A percentile compares a stretch with the other conserved stretches of the same genome.
Evolutionary conservation across 2,797 vertebrate genomes (phyloP).

Genomic region (Oreonectes daqikongensis): DNA sequence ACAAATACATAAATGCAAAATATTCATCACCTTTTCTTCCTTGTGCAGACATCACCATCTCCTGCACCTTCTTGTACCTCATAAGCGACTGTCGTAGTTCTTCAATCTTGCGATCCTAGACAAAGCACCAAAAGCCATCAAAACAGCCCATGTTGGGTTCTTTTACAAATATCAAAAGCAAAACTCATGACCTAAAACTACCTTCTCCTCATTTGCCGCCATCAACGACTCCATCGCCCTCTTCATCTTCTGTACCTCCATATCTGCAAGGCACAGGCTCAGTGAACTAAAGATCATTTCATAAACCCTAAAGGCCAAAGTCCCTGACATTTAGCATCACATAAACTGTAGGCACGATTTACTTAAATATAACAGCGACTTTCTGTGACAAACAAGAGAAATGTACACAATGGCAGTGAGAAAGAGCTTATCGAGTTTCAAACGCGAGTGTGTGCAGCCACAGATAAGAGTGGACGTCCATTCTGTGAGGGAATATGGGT

Average conservation of each 20-base stretch:
- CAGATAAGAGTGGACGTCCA: conserved; percentile 29
- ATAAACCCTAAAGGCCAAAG: conserved; percentile 15
- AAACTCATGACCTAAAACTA: conserved; percentile 59
- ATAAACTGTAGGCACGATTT: conserved; percentile 22
- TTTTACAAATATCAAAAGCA: background rate
- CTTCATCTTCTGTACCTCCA: conserved; percentile 98
- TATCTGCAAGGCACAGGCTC: conserved; percentile 76
- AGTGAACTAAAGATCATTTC: conserved; percentile 7
- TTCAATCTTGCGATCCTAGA: conserved; percentile 94
- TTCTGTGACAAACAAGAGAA: conserved; percentile 33
- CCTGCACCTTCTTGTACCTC: conserved; percentile 94
- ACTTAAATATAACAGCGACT: conserved; percentile 29
- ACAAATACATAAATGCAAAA: background rate
- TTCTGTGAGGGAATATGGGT: conserved; percentile 37
- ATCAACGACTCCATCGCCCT: conserved; percentile 93
- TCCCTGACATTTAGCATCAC: conserved; percentile 9
- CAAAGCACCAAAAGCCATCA: background rate
- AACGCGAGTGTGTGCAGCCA: conserved; percentile 38
- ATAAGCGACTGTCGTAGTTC: conserved; percentile 90
- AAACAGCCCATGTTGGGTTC: background rate
- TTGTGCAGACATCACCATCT: conserved; percentile 88
- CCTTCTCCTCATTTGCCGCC: conserved; percentile 98
- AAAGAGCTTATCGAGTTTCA: conserved; percentile 30
- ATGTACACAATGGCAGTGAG: conserved; percentile 30
- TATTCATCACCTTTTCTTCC: conserved; percentile 85